phyloP scores from a whole-genome alignment of 2,888 invertebrate genomes.

The Callosobruchus maculatus region DNA sequence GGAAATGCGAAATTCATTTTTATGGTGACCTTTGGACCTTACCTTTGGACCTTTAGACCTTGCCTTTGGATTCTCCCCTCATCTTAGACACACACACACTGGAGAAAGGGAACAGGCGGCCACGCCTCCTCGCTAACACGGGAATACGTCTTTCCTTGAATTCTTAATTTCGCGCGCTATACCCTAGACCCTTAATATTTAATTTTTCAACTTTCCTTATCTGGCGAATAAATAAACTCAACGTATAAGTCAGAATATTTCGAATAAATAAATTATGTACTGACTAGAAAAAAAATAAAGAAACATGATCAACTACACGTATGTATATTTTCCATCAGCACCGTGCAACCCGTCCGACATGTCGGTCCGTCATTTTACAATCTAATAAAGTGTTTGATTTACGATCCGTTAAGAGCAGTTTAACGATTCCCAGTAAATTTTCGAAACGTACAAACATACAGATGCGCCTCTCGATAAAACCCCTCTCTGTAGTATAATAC shows the following conservation, averaged over 20 bases:
- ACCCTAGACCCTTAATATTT: no score
- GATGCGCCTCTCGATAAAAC: not conserved
- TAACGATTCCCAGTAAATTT: not conserved
- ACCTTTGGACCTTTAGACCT: no score
- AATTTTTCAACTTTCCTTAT: no score
- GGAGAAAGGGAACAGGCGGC: no score
- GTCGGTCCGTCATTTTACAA: not conserved
- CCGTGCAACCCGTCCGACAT: not conserved
- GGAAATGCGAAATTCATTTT: no score
- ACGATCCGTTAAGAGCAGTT: not conserved
- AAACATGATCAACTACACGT: not conserved
- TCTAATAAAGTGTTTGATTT: not conserved
- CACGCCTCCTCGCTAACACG: no score
- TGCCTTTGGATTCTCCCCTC: no score
- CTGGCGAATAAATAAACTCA: no score
- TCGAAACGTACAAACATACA: not conserved
- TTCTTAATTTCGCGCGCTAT: no score
- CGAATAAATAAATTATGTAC: not conserved
- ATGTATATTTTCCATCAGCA: not conserved
- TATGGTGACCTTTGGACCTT: no score
- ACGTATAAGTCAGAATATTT: not conserved
- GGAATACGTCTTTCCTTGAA: no score
- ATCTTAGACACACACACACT: no score
- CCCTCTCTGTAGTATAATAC: not conserved
- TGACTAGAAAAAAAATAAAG: not conserved